A percentile compares a stretch with the other conserved stretches of the same genome.
These are phyloP conservation scores for Wiebesia pumilae DNA, from an alignment of 1,140 invertebrate species.

Conservation along the genomic window DNA sequence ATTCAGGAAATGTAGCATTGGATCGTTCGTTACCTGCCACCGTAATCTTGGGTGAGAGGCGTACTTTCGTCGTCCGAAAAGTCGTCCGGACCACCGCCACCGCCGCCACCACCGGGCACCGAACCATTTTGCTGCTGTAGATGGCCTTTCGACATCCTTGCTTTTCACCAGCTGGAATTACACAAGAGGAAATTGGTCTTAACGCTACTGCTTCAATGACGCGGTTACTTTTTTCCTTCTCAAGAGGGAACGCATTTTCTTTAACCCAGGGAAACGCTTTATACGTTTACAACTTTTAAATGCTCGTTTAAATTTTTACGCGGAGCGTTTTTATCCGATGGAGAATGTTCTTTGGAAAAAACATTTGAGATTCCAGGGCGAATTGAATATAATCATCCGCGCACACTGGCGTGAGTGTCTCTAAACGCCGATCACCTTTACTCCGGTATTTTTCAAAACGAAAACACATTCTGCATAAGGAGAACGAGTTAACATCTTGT, in stretches of 20 bases:
- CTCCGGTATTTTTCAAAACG: neutral
- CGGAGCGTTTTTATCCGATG: no score
- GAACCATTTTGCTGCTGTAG: conserved; percentile 75
- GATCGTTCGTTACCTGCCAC: conserved; percentile 83
- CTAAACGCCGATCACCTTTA: neutral
- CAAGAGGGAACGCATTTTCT: neutral
- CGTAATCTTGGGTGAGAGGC: conserved; percentile 89
- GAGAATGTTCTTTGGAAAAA: no score
- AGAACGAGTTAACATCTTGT: neutral
- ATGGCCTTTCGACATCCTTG: conserved; percentile 68
- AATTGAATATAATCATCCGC: no score
- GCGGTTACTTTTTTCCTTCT: neutral
- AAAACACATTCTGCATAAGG: neutral
- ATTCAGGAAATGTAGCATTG: no score
- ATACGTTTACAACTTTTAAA: neutral
- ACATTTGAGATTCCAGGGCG: no score
- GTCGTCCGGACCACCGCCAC: conserved; percentile 80
- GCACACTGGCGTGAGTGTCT: no score
- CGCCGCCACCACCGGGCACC: conserved; percentile 79
- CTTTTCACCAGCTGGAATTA: conserved; percentile 46
- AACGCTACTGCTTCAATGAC: neutral
- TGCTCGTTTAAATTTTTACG: neutral
- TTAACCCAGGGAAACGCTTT: no score
- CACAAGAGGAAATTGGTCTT: conserved; percentile 8
- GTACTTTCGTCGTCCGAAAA: conserved; percentile 89